A percentile compares a stretch with the other conserved stretches of the same genome.
These are phyloP conservation scores for Drosophila mimetica DNA, from an alignment of 2,888 invertebrate species.

Conservation along the genomic window DNA sequence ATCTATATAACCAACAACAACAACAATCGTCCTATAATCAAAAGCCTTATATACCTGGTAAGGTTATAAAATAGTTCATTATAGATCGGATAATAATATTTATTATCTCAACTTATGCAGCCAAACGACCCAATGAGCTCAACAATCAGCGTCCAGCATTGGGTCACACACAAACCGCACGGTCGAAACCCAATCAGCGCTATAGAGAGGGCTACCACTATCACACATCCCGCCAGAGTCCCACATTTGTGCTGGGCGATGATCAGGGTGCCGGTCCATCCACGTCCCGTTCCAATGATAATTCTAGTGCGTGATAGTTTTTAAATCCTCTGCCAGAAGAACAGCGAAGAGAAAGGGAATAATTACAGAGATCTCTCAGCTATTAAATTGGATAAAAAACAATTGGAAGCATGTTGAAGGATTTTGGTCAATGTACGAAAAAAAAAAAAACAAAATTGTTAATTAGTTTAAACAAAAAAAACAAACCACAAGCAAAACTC, in stretches of 20 bases:
- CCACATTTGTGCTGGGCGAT: constrained; percentile 84
- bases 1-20: constrained; percentile 84
- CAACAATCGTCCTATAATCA: constrained; percentile 85
- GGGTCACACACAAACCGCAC: constrained; percentile 84
- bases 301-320: constrained; percentile 85
- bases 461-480: constrained; percentile 76
- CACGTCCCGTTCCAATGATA: constrained; percentile 85
- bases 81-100: not conserved
- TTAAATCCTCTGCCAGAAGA: constrained; percentile 82
- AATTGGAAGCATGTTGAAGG: constrained; percentile 60
- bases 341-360: constrained; percentile 31
- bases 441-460: constrained; percentile 66
- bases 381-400: constrained; percentile 23
- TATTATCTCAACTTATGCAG: constrained; percentile 60
- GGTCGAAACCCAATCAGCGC: constrained; percentile 84
- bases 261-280: constrained; percentile 84
- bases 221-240: constrained; percentile 86
- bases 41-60: constrained; percentile 85
- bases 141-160: constrained; percentile 85
- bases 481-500: constrained; percentile 42
- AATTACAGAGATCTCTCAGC: constrained; percentile 49
- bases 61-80: constrained; percentile 14
- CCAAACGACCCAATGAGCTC: constrained; percentile 85
- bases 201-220: constrained; percentile 85
- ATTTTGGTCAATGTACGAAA: constrained; percentile 71